Evolutionary conservation across 2,888 invertebrate species (phyloP), one percentile per base, ranked within the genome.

Genomic region (Formica aserva): DNA sequence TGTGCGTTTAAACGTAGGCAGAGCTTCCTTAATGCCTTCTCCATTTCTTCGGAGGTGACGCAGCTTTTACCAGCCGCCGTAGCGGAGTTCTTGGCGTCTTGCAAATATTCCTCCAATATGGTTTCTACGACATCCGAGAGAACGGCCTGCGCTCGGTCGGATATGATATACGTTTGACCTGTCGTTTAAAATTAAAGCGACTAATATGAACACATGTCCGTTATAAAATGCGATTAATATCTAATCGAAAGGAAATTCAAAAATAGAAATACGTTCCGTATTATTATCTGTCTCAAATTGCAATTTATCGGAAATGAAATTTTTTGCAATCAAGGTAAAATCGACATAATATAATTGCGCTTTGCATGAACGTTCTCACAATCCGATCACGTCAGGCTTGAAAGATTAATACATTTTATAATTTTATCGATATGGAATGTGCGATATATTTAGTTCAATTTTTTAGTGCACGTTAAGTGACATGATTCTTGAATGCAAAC

Each of bases 101-200:
- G 90, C 67, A 94, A 90, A 74, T 93, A 93, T 85, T 94, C 92
- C 88, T 94, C 93, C 86, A 94, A 91, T 86, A 94, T 92, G 88
- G 93, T 94, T 85, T 92, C 92, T 52, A 94, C 87, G 45, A 94
- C 91, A 78, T 92, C 88, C 85, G 92, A 92, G 83, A 94, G 92
- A 74, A 92, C 92, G 29, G 90, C 85, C 83, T 93, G 92, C 4
- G 94, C 94, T 52, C 90, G 90, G 5, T 90, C 84, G 18, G 94
- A 94, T 69, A 94, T 90, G 52, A 90, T 85, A 84, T 93, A 93
- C 38, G 89, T 88, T 35, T 85, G 88, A 76, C 91, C 94, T 92
- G 87, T 45, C 11, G 15, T 52, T 26, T 38, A 52, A 65, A 65
- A 75, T 81, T 35, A 48, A 57, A 2, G 11, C 0, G n/a, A 71